phyloP scores from a whole-genome alignment of 2,113 vertebrate genomes.

The Apteryx mantelli region DNA sequence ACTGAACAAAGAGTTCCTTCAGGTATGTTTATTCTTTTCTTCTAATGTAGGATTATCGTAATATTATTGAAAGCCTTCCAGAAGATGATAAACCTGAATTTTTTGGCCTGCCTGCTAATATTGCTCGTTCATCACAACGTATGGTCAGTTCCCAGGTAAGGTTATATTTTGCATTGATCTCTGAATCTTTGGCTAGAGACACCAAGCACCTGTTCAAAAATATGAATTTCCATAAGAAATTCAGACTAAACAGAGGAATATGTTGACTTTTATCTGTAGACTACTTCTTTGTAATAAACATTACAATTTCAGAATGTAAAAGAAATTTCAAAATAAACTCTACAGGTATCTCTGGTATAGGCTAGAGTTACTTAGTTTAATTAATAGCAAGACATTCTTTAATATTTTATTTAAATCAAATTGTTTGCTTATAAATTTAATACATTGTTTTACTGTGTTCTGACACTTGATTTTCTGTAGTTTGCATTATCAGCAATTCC shows the following conservation, averaged over 20 bases:
- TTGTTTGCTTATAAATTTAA: background rate
- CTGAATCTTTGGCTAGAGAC: background rate
- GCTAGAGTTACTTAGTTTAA: background rate
- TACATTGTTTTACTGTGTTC: background rate
- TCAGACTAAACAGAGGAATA: background rate
- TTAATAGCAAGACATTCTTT: background rate
- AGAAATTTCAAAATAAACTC: background rate
- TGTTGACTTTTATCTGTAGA: background rate
- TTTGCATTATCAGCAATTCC: background rate
- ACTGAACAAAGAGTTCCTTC: background rate
- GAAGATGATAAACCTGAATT: constrained; percentile 94
- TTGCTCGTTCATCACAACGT: constrained; percentile 92
- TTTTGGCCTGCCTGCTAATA: constrained; percentile 95
- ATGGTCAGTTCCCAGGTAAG: constrained; percentile 92
- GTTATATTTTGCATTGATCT: background rate
- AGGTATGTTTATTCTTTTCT: background rate
- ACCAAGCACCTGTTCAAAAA: background rate
- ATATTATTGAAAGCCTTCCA: constrained; percentile 89
- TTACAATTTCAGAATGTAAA: background rate
- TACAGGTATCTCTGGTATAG: background rate
- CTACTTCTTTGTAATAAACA: background rate
- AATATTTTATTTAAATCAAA: background rate
- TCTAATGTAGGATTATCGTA: constrained; percentile 87
- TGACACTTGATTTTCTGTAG: background rate
- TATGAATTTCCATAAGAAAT: background rate